Conservation (phyloP, 2,113 vertebrate species). For the Pelecanoides urinatrix region DNA sequence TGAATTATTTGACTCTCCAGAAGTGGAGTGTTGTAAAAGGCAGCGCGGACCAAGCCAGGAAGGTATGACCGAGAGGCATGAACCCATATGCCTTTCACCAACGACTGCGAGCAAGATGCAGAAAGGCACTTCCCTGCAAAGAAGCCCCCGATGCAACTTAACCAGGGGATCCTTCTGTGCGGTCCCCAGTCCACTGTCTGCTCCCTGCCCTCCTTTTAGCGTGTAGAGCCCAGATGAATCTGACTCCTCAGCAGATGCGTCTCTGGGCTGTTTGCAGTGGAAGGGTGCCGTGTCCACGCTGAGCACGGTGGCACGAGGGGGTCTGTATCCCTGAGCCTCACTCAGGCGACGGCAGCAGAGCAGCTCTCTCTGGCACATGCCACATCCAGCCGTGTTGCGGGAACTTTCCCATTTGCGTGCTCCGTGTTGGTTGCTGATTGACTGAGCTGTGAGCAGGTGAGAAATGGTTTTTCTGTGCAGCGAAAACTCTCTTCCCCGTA, state of each 20-base stretch:
- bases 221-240: neutral
- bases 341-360: rapidly evolving
- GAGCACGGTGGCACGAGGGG: neutral
- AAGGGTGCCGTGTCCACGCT: neutral
- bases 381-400: rapidly evolving
- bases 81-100: neutral
- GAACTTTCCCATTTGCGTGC: neutral
- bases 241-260: too few species aligned
- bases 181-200: neutral
- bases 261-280: neutral
- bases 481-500: neutral
- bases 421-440: neutral
- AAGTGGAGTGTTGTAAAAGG: neutral
- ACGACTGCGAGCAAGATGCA: neutral
- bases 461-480: neutral
- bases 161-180: neutral
- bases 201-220: neutral
- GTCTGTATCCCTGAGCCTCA: neutral
- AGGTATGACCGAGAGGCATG: neutral
- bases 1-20: neutral
- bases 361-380: neutral
- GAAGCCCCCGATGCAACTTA: neutral
- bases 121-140: neutral
- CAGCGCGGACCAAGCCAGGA: neutral
- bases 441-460: neutral